These are phyloP conservation scores for Chionis minor DNA, from an alignment of 2,113 vertebrate species.

Conservation along the genomic window DNA sequence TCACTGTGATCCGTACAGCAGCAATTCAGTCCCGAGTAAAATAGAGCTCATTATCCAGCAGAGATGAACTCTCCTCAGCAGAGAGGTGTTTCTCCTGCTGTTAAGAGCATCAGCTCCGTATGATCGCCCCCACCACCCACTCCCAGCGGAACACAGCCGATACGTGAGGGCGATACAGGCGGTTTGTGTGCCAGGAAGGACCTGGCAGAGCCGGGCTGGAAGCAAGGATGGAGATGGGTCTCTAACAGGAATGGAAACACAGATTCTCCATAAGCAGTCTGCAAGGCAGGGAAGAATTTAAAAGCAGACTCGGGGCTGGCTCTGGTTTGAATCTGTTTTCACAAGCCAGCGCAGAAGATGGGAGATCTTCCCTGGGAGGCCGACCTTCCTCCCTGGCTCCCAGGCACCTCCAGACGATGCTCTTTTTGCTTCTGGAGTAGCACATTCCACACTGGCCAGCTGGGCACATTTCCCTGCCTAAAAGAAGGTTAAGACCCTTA, in stretches of 20 bases:
- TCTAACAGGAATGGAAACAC: background rate
- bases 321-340: background rate
- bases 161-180: background rate
- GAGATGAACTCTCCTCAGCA: conserved; percentile 16
- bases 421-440: background rate
- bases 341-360: background rate
- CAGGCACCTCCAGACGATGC: background rate
- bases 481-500: background rate
- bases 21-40: background rate
- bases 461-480: background rate
- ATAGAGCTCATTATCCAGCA: conserved; percentile 50
- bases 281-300: background rate
- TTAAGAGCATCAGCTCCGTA: background rate
- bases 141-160: background rate
- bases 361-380: background rate
- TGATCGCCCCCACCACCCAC: background rate
- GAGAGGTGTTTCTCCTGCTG: background rate
- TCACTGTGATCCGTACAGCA: background rate
- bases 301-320: background rate
- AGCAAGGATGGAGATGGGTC: background rate
- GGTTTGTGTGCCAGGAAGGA: rapidly evolving
- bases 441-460: background rate
- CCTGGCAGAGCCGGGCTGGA: background rate
- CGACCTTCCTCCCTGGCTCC: background rate
- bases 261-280: background rate